Conservation (phyloP, 2,797 vertebrate genomes). For the Perdix hodgsoniae region DNA sequence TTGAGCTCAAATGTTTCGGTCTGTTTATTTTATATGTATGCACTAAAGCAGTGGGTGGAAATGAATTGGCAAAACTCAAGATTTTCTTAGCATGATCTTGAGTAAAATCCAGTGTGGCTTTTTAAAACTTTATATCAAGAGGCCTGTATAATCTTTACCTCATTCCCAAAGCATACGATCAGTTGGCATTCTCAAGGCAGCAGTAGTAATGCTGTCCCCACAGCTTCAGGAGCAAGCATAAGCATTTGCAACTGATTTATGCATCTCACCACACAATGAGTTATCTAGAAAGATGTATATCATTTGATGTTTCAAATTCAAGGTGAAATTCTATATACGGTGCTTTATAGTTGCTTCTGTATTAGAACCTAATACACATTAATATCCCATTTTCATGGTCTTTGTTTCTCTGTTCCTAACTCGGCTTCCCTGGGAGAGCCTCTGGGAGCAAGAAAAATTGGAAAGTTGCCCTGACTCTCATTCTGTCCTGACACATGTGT, state of each 20-base stretch:
- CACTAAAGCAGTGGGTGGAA: neutral
- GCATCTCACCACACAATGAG: neutral
- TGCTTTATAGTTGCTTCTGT: neutral
- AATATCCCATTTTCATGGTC: neutral
- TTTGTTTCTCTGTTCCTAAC: conserved; percentile 39
- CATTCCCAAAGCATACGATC: neutral
- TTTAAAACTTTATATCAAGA: neutral
- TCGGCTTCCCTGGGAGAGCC: conserved; percentile 44
- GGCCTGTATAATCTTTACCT: neutral
- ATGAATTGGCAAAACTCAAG: neutral
- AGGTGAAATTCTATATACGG: neutral
- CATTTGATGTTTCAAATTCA: neutral
- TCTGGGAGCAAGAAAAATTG: conserved; percentile 59
- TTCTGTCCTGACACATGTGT: conserved; percentile 53
- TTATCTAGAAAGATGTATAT: neutral
- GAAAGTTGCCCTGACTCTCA: conserved; percentile 63
- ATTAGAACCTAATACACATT: neutral
- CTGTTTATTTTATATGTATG: conserved; percentile 17
- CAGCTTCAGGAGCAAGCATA: neutral
- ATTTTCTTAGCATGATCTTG: neutral
- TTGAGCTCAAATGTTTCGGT: neutral
- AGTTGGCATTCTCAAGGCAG: neutral
- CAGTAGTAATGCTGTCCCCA: neutral
- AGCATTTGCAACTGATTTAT: neutral
- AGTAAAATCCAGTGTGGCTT: neutral